These are phyloP conservation scores for Corynorhinus townsendii DNA, from an alignment of 2,113 vertebrate genomes.

Conservation along the genomic window DNA sequence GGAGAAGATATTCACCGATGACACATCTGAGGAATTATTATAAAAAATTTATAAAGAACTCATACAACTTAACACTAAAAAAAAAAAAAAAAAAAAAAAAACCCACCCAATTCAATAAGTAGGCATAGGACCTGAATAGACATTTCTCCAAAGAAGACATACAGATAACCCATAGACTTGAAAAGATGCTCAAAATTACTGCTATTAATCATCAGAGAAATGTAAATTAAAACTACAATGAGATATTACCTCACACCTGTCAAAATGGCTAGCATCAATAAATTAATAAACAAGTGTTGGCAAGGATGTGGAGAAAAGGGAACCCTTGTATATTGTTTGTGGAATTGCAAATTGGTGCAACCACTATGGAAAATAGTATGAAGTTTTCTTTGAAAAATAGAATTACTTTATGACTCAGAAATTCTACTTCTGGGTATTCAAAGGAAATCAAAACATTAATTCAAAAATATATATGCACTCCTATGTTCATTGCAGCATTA, in stretches of 20 bases:
- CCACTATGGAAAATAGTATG: background rate
- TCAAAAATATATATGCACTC: background rate
- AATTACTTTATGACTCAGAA: background rate
- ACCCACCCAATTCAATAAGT: background rate
- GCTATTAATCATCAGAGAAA: background rate
- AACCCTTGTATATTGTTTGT: background rate
- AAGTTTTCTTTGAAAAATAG: background rate
- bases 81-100: background rate
- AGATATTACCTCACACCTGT: background rate
- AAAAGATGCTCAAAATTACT: background rate
- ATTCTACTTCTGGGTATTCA: background rate
- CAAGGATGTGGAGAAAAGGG: background rate
- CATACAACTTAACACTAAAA: background rate
- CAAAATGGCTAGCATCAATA: background rate
- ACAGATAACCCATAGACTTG: background rate
- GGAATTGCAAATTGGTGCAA: background rate
- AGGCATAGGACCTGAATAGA: background rate
- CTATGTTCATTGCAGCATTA: background rate
- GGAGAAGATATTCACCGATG: background rate
- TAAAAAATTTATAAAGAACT: background rate
- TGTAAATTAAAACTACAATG: background rate
- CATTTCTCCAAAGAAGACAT: background rate
- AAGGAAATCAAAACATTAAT: background rate
- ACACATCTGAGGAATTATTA: background rate
- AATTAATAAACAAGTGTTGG: background rate